Evolutionary conservation across 2,888 invertebrate genomes (phyloP), one percentile per base, ranked within the genome.

Genomic region (Orgyia antiqua): DNA sequence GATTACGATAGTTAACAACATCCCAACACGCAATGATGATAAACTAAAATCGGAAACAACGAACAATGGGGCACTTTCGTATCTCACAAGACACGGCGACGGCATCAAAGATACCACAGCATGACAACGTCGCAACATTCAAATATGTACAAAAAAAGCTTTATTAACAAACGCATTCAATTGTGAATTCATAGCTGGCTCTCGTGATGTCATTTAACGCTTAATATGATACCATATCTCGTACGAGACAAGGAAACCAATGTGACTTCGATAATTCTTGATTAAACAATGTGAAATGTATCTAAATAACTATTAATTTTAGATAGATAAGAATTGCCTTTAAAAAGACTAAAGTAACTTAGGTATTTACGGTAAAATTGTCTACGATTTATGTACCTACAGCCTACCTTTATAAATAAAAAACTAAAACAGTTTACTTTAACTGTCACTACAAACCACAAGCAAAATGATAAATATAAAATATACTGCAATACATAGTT

Each of bases 161-260:
- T 63, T 70, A 73, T 74, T 75, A 75, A 77, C 69, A 68, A 76
- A 77, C 63, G 51, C 62, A 73, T 75, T 75, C 69, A 68, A 76
- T 70, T 70, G 70, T 67, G 58, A 66, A 73, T 71, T 65, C 67
- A 67, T 61, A 52, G 54, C 61, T 58, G 62, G 54, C 62, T 58
- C 68, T 69, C 58, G 60, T 66, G 68, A 63, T 66, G 67, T 74
- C 74, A 72, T 68, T 60, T 66, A 58, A 56, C 56, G 58, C 53
- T 66, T 70, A 68, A 70, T 68, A 67, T 60, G 59, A 70, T 68
- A 67, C 52, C 58, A 48, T 58, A 62, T 59, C 56, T 41, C 51
- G 50, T 40, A 53, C 44, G 49, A 57, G 56, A 61, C 59, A 50
- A 64, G 51, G 48, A 49, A 55, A 51, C 44, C 37, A 43, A 52